phyloP scores from a whole-genome alignment of 2,797 vertebrate genomes.

The Benthosema pterotum region DNA sequence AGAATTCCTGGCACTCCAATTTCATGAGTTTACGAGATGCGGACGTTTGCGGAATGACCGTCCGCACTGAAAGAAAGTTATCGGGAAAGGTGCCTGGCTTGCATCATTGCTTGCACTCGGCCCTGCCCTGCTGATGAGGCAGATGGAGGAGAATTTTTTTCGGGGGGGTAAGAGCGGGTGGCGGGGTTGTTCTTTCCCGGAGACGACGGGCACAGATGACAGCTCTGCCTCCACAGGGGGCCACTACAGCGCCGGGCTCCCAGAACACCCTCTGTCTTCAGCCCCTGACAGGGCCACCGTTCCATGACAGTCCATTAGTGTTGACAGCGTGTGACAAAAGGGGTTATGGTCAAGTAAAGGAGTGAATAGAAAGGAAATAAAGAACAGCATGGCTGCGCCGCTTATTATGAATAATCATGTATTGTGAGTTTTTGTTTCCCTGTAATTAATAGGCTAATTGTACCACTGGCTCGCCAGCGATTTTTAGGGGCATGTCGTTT shows the following conservation, averaged over 20 bases:
- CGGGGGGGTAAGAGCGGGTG: conserved; percentile 28
- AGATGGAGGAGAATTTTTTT: conserved; percentile 74
- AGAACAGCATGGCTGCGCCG: conserved; percentile 6
- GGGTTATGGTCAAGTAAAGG: conserved; percentile 49
- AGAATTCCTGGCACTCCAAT: too few species aligned
- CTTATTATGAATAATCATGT: too few species aligned
- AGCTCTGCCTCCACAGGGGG: conserved; percentile 65
- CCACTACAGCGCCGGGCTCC: conserved; percentile 64
- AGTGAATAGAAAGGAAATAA: conserved; percentile 34
- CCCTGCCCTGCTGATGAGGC: conserved; percentile 64
- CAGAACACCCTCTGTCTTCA: conserved; percentile 61
- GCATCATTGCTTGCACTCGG: conserved; percentile 61
- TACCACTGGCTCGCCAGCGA: neutral
- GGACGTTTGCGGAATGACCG: too few species aligned
- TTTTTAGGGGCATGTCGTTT: too few species aligned
- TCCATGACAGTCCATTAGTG: conserved; percentile 70
- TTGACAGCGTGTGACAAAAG: conserved; percentile 63
- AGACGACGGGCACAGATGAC: conserved; percentile 66
- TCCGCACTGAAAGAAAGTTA: conserved; percentile 24
- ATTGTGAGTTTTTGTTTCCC: too few species aligned
- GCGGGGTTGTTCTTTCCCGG: too few species aligned
- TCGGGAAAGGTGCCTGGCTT: conserved; percentile 52
- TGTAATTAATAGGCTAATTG: too few species aligned
- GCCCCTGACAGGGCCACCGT: conserved; percentile 70
- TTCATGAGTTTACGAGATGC: too few species aligned